Base-by-base conservation (phyloP, 2,888 invertebrate genomes). In the Scaptomyza reducta region DNA sequence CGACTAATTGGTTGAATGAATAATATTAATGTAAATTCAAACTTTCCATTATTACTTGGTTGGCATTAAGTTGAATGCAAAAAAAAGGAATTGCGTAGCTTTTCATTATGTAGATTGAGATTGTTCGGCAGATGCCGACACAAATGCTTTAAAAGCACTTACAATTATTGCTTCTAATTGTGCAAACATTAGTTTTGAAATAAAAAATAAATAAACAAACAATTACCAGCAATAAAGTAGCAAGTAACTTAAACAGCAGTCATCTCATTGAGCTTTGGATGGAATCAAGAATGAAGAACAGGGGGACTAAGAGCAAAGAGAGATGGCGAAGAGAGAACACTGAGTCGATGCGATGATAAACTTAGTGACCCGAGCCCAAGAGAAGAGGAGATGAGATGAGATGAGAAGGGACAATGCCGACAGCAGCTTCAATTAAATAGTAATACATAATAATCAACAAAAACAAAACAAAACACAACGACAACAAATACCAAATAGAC, bases 391-490 rank as follows among this genome's bases (percentile, higher is more conserved):
- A 40, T 40, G 40, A 44, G 50, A 22, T 2, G 22, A 25, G 50
- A 42, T 25, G 50, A 57, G 51, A 53, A 62, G 49, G 42, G 60
- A 46, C 51, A 45, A 58, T 66, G 65, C 78, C 61, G 56, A 63
- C 67, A 67, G 55, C 42, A 47, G 41, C 84, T 79, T 83, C 87
- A 85, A 81, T 84, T 75, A 78, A 87, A 81, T 72, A 75, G 82
- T 65, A 87, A 87, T 84, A 81, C 82, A 87, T 72, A 81, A 69
- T 71, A 80, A 87, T 80, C 64, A 81, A 75, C 59, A 59, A 53
- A 46, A 59, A 45, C 50, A 40, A 44, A 22, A 25, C 11, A 35
- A 16, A 42, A 42, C 38, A 66, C 38, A 66, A 66, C 22, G 3
- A 38, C 35, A 50, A 14, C 7, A 45, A 35, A 63, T 14, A 29